phyloP scores from a whole-genome alignment of 2,888 invertebrate species.

The Mystacides longicornis region DNA sequence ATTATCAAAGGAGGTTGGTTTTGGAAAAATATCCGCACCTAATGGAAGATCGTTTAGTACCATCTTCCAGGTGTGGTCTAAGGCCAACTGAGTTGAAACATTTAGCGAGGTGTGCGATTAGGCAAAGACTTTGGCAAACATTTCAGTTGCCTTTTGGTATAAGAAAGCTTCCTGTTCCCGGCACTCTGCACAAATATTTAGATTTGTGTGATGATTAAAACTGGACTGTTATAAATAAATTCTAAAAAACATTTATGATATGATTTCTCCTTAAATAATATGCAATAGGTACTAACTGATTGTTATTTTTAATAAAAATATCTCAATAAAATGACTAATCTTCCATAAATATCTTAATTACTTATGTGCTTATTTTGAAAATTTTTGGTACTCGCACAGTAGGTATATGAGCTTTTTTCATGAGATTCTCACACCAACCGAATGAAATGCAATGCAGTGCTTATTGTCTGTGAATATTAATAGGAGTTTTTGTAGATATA shows the following conservation, averaged over 20 bases:
- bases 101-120: conserved; percentile 63
- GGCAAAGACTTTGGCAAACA: conserved; percentile 57
- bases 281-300: not conserved
- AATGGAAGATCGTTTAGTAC: conserved; percentile 52
- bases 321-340: too few species aligned
- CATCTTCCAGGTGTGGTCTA: conserved; percentile 53
- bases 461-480: too few species aligned
- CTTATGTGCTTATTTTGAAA: too few species aligned
- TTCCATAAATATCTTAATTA: too few species aligned
- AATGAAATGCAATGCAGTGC: too few species aligned
- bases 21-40: conserved; percentile 45
- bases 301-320: too few species aligned
- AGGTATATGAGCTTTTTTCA: too few species aligned
- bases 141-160: conserved; percentile 72
- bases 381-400: too few species aligned
- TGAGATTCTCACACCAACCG: too few species aligned
- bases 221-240: too few species aligned
- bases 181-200: conserved; percentile 59
- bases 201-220: conserved; percentile 64
- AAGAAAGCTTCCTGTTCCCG: conserved; percentile 58
- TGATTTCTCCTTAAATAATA: not conserved
- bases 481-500: too few species aligned
- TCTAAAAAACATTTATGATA: too few species aligned
- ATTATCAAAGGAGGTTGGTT: conserved; percentile 40
- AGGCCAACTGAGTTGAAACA: conserved; percentile 67